Percentiles rank a stretch among this genome's conserved stretches.
phyloP scores from a whole-genome alignment of 2,888 invertebrate species.

The Drosophila paramelanica region DNA sequence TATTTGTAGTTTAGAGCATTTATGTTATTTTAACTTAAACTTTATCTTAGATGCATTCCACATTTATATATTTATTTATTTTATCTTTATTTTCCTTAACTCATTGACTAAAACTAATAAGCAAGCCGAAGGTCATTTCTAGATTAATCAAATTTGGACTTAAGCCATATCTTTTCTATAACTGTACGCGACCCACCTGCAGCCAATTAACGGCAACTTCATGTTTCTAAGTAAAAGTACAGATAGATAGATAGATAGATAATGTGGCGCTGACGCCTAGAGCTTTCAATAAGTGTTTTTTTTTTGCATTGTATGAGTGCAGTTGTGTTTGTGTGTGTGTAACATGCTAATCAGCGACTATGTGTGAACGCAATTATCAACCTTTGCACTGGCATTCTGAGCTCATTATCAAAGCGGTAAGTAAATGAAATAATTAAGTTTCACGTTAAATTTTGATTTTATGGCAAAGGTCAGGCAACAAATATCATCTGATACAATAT shows the following conservation, averaged over 20 bases:
- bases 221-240: not conserved
- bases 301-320: not conserved
- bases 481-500: not conserved
- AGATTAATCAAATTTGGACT: not conserved
- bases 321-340: not conserved
- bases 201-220: conserved; percentile 12
- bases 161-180: conserved; percentile 1
- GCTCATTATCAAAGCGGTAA: conserved; percentile 31
- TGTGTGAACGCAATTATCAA: conserved; percentile 41
- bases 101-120: no score
- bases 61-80: no score
- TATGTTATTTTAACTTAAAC: no score
- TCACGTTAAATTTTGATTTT: not conserved
- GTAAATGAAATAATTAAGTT: conserved; percentile 14
- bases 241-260: conserved; percentile 4
- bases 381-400: conserved; percentile 40
- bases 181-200: conserved; percentile 6
- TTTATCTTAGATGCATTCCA: no score
- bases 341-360: conserved; percentile 42
- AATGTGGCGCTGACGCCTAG: not conserved
- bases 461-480: not conserved
- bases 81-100: no score
- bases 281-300: not conserved
- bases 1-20: no score
- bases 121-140: no score